Percentiles rank a stretch among this genome's conserved stretches.
Evolutionary conservation across 2,888 invertebrate genomes (phyloP).

Genomic region (Xiphydria camelus): DNA sequence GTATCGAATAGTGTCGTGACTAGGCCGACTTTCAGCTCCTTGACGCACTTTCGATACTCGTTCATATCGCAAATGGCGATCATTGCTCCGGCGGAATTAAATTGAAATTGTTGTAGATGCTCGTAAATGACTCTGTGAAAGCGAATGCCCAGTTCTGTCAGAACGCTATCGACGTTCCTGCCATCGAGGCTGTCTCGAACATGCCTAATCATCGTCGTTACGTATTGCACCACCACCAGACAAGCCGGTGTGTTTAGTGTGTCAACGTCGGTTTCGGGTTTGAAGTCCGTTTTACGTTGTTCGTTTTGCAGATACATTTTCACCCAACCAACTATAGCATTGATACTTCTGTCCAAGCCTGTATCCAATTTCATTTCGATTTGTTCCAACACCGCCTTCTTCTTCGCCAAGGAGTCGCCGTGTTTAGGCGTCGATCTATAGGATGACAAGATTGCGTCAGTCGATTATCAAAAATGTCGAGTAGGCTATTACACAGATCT

Average conservation of each 20-base stretch:
- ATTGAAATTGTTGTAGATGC: conserved; percentile 92
- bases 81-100: conserved; percentile 95
- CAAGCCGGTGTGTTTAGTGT: conserved; percentile 85
- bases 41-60: conserved; percentile 91
- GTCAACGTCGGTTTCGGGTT: conserved; percentile 84
- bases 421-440: conserved; percentile 83
- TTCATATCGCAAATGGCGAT: conserved; percentile 97
- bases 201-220: conserved; percentile 75
- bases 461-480: neutral
- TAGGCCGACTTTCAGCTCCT: conserved; percentile 74
- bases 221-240: conserved; percentile 78
- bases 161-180: conserved; percentile 83
- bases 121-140: conserved; percentile 93
- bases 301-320: conserved; percentile 86
- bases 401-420: conserved; percentile 85
- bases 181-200: conserved; percentile 87
- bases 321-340: conserved; percentile 89
- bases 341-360: conserved; percentile 83
- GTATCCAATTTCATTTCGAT: conserved; percentile 90
- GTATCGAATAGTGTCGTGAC: conserved; percentile 92
- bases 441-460: neutral
- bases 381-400: conserved; percentile 82
- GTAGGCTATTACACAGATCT: neutral
- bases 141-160: conserved; percentile 88
- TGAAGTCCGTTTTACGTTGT: conserved; percentile 94